These are phyloP conservation scores for Pseudomyrmex concolor DNA, from an alignment of 1,140 invertebrate species.

Conservation along the genomic window DNA sequence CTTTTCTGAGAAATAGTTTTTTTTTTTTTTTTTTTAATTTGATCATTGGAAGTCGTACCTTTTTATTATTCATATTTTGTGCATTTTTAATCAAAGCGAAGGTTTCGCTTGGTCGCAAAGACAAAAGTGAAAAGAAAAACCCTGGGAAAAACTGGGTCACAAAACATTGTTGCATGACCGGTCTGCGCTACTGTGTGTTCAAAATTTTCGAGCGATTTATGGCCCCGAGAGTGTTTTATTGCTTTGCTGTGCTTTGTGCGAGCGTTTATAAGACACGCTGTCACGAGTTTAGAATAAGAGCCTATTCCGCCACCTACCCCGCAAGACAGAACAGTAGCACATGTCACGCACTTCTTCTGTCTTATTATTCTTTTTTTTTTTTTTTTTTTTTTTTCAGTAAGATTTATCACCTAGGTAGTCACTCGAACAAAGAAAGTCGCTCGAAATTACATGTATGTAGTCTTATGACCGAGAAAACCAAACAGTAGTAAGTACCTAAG, in stretches of 20 bases:
- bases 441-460: slow-evolving; percentile 79
- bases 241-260: slow-evolving; percentile 70
- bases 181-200: slow-evolving; percentile 66
- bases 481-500: slow-evolving; percentile 74
- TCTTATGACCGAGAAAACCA: slow-evolving; percentile 65
- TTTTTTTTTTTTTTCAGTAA: slow-evolving; percentile 56
- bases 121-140: background rate
- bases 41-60: no score
- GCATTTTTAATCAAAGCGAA: no score
- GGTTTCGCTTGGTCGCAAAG: background rate
- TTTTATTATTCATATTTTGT: no score
- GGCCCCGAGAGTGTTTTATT: slow-evolving; percentile 72
- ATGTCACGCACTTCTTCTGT: slow-evolving; percentile 31
- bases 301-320: slow-evolving; percentile 38
- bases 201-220: slow-evolving; percentile 81
- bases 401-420: slow-evolving; percentile 78
- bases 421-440: slow-evolving; percentile 75
- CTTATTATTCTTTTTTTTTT: slow-evolving; percentile 19
- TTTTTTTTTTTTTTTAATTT: no score
- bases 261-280: slow-evolving; percentile 67
- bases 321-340: slow-evolving; percentile 33
- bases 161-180: slow-evolving; percentile 59
- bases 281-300: slow-evolving; percentile 78
- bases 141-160: slow-evolving; percentile 53
- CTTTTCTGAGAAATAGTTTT: background rate